Conservation (phyloP, 2,797 vertebrate genomes). For the Anableps anableps region DNA sequence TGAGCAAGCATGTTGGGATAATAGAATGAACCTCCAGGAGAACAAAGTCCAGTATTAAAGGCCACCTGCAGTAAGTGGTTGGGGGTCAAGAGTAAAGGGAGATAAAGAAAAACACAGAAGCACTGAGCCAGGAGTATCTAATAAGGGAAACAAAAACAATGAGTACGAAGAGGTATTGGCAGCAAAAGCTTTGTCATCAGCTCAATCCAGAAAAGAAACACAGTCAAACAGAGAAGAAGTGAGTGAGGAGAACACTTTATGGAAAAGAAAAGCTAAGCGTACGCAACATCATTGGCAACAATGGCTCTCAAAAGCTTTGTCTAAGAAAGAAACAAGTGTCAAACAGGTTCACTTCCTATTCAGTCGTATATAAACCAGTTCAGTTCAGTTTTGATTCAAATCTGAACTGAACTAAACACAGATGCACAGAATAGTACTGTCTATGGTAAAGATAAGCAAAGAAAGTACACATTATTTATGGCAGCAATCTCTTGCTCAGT, state of each 20-base stretch:
- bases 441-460: not conserved
- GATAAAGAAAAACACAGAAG: not conserved
- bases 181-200: not conserved
- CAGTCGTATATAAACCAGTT: not conserved
- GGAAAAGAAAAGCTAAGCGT: not conserved
- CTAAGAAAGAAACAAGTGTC: not conserved
- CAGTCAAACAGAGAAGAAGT: not conserved
- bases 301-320: not conserved
- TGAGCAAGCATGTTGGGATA: not conserved
- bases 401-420: not conserved
- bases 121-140: not conserved
- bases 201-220: not conserved
- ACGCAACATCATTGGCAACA: not conserved
- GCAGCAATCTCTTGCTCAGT: not conserved
- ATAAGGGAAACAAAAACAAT: not conserved
- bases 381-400: not conserved
- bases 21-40: not conserved
- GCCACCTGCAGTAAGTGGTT: no score
- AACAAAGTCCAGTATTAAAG: not conserved
- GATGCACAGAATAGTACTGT: not conserved
- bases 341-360: not conserved
- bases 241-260: not conserved
- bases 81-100: not conserved
- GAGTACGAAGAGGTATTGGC: not conserved
- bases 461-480: not conserved